Evolutionary conservation across 2,888 invertebrate genomes (phyloP).

Genomic region (Nomada hirtipes): DNA sequence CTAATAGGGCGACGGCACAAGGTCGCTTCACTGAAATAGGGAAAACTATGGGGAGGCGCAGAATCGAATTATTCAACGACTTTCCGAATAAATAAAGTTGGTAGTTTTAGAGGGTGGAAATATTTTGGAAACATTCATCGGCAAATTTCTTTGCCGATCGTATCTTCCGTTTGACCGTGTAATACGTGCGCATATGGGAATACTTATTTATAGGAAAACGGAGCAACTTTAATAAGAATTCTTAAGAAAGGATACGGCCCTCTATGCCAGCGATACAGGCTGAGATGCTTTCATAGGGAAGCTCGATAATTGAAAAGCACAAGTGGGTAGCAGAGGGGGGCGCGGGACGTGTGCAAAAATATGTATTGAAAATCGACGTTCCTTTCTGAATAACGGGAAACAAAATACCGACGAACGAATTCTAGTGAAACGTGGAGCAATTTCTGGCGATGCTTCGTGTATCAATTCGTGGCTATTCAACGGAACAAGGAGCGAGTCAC

Average conservation of each 20-base stretch:
- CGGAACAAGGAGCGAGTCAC: conserved; percentile 17
- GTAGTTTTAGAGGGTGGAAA: conserved; percentile 6
- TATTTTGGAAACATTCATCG: too few species aligned
- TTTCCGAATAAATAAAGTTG: conserved; percentile 11
- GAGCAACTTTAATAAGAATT: conserved; percentile 1
- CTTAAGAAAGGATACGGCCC: background rate
- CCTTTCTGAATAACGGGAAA: conserved; percentile 17
- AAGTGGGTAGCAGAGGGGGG: background rate
- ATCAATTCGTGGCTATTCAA: background rate
- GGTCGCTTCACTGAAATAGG: background rate
- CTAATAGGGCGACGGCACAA: background rate
- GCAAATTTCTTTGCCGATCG: conserved; percentile 6
- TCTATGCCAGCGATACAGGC: background rate
- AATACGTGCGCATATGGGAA: background rate
- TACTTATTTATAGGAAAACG: background rate
- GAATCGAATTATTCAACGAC: background rate
- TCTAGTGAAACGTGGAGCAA: conserved; percentile 22
- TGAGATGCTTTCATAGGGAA: conserved; percentile 6
- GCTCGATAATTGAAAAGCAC: conserved; percentile 35
- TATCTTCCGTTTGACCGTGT: background rate
- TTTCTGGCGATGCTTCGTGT: conserved; percentile 21
- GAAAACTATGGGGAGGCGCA: background rate
- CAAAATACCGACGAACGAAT: conserved; percentile 16
- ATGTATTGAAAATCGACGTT: conserved; percentile 41
- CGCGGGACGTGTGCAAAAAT: conserved; percentile 6